Base-by-base conservation (phyloP, 2,113 vertebrate species). In the Turnix velox region DNA sequence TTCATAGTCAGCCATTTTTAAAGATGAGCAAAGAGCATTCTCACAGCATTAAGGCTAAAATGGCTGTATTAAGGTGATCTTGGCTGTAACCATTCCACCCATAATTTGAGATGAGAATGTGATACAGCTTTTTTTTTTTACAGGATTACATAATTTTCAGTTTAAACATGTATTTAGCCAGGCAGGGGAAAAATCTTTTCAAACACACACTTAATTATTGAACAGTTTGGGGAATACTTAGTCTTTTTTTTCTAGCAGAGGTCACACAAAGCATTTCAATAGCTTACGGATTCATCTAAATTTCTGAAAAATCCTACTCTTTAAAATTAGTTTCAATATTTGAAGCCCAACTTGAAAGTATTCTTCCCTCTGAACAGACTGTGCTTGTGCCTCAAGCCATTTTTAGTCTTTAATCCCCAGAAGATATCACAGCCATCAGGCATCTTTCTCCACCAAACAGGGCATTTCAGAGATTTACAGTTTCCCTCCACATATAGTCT, bases 351-450 rank as follows among this genome's bases (percentile, higher is more conserved):
- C 87, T 96, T 89, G 65, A 84, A 96, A 96, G 91, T 74, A 94
- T 95, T 94, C 51, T 78, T 94, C 55, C 73, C 65, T 83, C 62
- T 75, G 95, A 96, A 45, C 33, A 63, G 55, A 75, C 82, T 90
- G 88, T 94, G 65, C 61, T 95, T 89, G 84, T 90, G 91, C 92
- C 86, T 92, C 54, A 58, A 94, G 77, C 95, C 97, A 90, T 97
- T 97, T 97, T 97, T 95, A 97, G 94, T 77, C 75, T 92, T 96
- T 97, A 96, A 95, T 96, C 90, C 84, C 82, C 94, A 90, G 37
- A 87, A 96, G 87, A 85, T 95, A 96, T 84, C 93, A 95, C 78
- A 92, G 85, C 91, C 87, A 91, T 95, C 88, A 93, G 65, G 82
- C 92, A 52, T 83, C 43, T 49, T 77, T 88, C 76, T 80, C 45